Base-by-base conservation (phyloP, 2,797 vertebrate genomes). In the Gymnocypris eckloni region DNA sequence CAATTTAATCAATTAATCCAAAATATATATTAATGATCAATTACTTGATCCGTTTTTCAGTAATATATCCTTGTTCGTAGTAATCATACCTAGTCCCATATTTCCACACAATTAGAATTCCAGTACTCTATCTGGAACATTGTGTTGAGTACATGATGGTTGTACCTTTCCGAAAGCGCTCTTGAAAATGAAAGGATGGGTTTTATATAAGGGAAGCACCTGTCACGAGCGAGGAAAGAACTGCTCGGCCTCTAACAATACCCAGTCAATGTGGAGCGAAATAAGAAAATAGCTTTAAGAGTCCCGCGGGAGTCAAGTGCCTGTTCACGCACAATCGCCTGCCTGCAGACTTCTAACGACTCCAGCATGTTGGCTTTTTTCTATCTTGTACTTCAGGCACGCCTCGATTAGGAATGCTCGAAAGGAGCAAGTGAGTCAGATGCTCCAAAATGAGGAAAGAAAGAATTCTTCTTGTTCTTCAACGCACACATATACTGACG, bases 141-240 rank as follows among this genome's bases (percentile, higher is more conserved):
- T 73, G 84, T 81, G 70, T 70, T 39, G 18, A 81, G 81, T 45
- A 43, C 39, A 82, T 73, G 85, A 86, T 4, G 72, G 50, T 72
- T 76, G 70, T 75, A 59, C 64, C 61, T 80, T 75, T 87, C 71
- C 20, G 75, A 67, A 54, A 45, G 66, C 18, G 39, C 85, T 88
- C 81, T 84, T 86, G 86, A 80, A 90, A 89, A 79, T 82, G 64
- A 87, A 67, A 84, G 59, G 86, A 86, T 87, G 78, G 84, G 77
- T 64, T 84, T 79, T 83, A 84, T 79, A 61, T 82, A 95, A 92
- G 93, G 94, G 94, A 96, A 96, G 78, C 94, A 95, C 93, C 93
- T 96, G 95, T 91, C 92, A 81, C 91, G 90, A 87, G 87, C 84
- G 85, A 95, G 93, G 94, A 95, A 96, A 86, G 87, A 90, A 69